Evolutionary conservation across 1,140 invertebrate genomes (phyloP), one percentile per base, ranked within the genome.

Genomic region (Lamellibrachia luymesi): DNA sequence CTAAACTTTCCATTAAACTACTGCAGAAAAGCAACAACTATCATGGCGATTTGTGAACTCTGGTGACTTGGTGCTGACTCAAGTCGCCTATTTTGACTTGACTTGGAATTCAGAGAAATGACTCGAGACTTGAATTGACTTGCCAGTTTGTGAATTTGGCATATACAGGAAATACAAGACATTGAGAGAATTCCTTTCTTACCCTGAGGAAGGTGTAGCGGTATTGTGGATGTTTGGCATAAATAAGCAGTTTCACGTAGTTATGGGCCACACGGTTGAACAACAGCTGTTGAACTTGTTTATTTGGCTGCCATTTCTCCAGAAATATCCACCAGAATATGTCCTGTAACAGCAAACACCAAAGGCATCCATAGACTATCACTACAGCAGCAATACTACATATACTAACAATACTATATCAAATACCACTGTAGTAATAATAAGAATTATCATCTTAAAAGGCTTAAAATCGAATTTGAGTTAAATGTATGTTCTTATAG

Each of bases 301-400:
- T 94, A 93, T 94, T 95, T 7, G 94, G 92, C 92, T 96, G 95
- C 91, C 95, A 96, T 51, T 95, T 95, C n/a, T 96, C 95, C 90
- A 96, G 94, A 93, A 96, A 96, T 10, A 95, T 92, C 92, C 95
- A 96, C 96, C 96, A 96, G 92, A 96, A 96, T 90, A 95, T 95
- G 92, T 96, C 96, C 96, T 96, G 94, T 27, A 95, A 94, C 52
- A 90, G 90, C 94, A 93, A 13, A 38, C 27, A 27, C 27, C 27
- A 4, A 50, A 51, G 10, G 50, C 27, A 89, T 27, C n/a, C 7
- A 56, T 4, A 22, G 25, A 22, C 25, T 22, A 80, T 80, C 4
- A 80, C 64, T 80, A 56, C 52, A 56, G 6, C 52, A 6, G 17
- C 17, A 56, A 6, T 8, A 56, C 52, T 1, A 56, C 17, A 17